Conservation (phyloP, 2,888 invertebrate genomes). For the Xestoiulus laeticollis region DNA sequence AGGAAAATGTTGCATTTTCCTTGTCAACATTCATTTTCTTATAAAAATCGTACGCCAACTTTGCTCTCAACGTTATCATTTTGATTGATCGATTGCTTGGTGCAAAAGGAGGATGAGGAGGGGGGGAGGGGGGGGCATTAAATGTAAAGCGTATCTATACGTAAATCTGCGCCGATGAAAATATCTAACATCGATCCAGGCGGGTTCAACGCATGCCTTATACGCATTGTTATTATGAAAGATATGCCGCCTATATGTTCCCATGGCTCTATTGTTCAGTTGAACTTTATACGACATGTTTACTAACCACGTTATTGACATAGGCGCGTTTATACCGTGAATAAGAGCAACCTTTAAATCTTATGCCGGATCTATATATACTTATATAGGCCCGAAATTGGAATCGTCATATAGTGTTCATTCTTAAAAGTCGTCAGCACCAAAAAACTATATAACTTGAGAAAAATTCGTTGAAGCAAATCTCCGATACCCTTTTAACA, state of each 20-base stretch:
- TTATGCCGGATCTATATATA: no score
- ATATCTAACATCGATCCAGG: background rate
- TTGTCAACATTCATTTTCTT: background rate
- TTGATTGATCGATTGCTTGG: constrained; percentile 5
- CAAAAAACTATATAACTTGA: no score
- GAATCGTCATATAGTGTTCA: no score
- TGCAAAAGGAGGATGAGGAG: no score
- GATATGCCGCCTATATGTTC: background rate
- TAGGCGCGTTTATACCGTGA: background rate
- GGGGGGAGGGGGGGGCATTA: background rate
- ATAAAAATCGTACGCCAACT: background rate
- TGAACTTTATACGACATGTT: background rate
- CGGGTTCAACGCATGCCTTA: background rate
- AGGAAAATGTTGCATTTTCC: background rate
- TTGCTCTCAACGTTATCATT: background rate
- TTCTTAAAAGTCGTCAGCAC: no score
- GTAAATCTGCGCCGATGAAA: background rate
- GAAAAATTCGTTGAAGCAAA: no score
- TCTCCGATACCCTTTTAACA: no score
- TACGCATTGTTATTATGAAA: background rate
- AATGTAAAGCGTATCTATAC: background rate
- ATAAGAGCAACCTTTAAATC: no score
- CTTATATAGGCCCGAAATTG: no score
- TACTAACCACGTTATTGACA: background rate
- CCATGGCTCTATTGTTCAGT: background rate